Base-by-base conservation (phyloP, 2,797 vertebrate genomes). In the Denticeps clupeoides region DNA sequence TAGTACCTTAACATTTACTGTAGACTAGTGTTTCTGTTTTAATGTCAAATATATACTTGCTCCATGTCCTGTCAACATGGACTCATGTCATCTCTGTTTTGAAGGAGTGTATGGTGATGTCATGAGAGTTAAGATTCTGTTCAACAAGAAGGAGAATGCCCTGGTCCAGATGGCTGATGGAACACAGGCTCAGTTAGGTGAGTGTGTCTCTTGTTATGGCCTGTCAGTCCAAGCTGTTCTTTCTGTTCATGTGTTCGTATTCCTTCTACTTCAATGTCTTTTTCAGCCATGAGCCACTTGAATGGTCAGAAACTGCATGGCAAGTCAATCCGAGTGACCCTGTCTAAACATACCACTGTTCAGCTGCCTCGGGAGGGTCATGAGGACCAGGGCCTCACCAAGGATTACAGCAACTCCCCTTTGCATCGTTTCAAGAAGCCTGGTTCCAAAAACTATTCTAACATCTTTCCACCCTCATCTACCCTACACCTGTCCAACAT, bases 401-500 rank as follows among this genome's bases (percentile, higher is more conserved):
- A 97, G 79, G 94, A 98, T 68, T 98, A 69, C 3, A 82, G 89
- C 26, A 91, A 81, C 56, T 98, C 93, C 0, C 88, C 93, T 0
- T 83, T 98, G 29, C 93, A 98, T 53, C 91, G 94, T 29, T 98
- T 98, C 73, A 98, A 98, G 80, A 97, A 97, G 65, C 94, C 93
- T 0, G 93, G 93, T 68, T 97, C 94, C 65, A 98, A 98, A 73
- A 98, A 97, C 59, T 98, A 97, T 76, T 93, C 94, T 15, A 98
- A 98, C 60, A 98, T 98, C 67, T 98, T 94, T 56, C 93, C 94
- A 0, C 93, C 93, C 11, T 98, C 94, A 1, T 89, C 93, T 52
- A 96, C 93, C 6, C 87, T 97, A 58, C 94, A 97, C 59, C 89
- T 97, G 59, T 97, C 94, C 69, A 98, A 98, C 61, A 94, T 98